Evolutionary conservation across 2,888 invertebrate genomes (phyloP).

Genomic region (Nipponacmea schrenckii): DNA sequence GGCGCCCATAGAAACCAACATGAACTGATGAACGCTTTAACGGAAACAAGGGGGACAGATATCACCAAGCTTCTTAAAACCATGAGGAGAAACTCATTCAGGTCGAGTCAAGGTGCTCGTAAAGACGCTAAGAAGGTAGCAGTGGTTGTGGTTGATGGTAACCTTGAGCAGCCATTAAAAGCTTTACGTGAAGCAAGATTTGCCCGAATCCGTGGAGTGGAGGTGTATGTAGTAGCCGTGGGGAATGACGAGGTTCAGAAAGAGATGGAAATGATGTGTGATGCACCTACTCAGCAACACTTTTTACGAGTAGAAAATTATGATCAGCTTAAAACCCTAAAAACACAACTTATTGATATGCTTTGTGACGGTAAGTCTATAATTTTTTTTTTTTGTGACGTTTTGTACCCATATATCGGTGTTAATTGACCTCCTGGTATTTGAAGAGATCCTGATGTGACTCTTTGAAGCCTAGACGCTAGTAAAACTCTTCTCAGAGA

Average conservation of each 20-base stretch:
- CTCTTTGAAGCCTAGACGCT: no score
- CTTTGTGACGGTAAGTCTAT: conserved; percentile 54
- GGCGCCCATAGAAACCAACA: conserved; percentile 30
- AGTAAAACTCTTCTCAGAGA: no score
- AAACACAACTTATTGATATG: conserved; percentile 44
- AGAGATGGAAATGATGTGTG: conserved; percentile 54
- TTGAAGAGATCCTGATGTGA: no score
- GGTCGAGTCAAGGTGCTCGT: conserved; percentile 37
- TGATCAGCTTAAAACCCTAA: conserved; percentile 41
- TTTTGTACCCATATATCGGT: no score
- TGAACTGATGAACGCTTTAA: conserved; percentile 33
- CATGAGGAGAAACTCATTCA: conserved; percentile 47
- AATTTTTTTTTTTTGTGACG: neutral
- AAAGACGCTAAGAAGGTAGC: conserved; percentile 52
- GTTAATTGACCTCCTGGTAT: no score
- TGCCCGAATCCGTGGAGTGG: conserved; percentile 50
- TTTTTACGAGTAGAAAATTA: conserved; percentile 54
- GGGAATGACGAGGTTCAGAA: conserved; percentile 44
- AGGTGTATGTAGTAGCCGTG: conserved; percentile 50
- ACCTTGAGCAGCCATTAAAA: conserved; percentile 46
- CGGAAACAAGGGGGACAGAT: conserved; percentile 35
- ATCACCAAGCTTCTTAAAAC: conserved; percentile 43
- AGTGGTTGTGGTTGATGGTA: conserved; percentile 52
- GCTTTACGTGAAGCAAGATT: conserved; percentile 48
- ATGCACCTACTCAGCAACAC: conserved; percentile 48